Evolutionary conservation across 2,888 invertebrate species (phyloP).

Genomic region (Oscheius myriophilus): DNA sequence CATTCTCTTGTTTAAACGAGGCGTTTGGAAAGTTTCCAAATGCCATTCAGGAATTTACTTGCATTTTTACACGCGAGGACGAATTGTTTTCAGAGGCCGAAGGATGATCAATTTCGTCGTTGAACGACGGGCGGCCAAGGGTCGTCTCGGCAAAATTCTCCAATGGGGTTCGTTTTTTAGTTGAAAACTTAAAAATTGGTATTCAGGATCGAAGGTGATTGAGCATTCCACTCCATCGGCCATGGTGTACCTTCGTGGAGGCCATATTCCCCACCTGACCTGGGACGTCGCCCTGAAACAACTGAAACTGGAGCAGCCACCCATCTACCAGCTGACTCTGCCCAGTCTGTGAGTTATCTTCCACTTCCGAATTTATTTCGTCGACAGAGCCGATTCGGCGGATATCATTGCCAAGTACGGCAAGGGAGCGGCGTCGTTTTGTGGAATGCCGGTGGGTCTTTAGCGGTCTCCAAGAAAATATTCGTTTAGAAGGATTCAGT

Average conservation of each 20-base stretch:
- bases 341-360: slow-evolving; percentile 43
- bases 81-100: not conserved
- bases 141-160: slow-evolving; percentile 40
- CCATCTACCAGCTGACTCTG: slow-evolving; percentile 60
- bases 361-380: not conserved
- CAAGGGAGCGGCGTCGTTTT: slow-evolving; percentile 39
- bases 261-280: slow-evolving; percentile 66
- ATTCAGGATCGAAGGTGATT: slow-evolving; percentile 8
- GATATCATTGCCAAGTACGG: slow-evolving; percentile 43
- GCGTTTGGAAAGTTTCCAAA: too few species aligned
- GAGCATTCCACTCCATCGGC: slow-evolving; percentile 58
- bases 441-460: slow-evolving; percentile 36
- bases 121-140: slow-evolving; percentile 40
- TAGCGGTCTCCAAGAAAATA: not conserved
- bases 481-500: slow-evolving; percentile 20
- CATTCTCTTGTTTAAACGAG: too few species aligned
- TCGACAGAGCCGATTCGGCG: slow-evolving; percentile 32
- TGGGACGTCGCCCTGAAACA: slow-evolving; percentile 60
- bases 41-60: too few species aligned
- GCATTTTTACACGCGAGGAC: too few species aligned
- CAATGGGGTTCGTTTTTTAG: slow-evolving; percentile 32
- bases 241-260: slow-evolving; percentile 61
- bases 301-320: slow-evolving; percentile 48
- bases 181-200: not conserved
- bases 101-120: slow-evolving; percentile 58